Evolutionary conservation across 2,113 vertebrate species (phyloP), one percentile per base, ranked within the genome.

Genomic region (Sphaerodactylus townsendi): DNA sequence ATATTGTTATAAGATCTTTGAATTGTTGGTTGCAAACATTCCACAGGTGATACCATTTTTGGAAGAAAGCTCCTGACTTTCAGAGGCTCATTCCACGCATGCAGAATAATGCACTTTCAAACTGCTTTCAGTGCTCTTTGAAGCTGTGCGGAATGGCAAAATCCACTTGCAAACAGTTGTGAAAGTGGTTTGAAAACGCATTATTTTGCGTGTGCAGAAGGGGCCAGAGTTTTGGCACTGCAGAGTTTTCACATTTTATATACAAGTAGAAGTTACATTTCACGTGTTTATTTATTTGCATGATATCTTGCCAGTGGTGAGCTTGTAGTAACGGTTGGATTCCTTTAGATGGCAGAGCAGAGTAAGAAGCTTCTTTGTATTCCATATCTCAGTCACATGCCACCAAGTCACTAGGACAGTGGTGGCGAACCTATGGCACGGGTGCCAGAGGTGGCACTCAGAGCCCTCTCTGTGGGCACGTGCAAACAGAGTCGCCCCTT

Each of bases 261-360:
- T 33, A 68, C 21, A 33, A 68, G 30, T 79, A 35, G 19, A 21
- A 25, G 62, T 77, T 77, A 30, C 39, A 30, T 44, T 23, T 35
- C 30, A 53, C 53, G 53, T 8, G 7, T 68, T 68, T 68, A 68
- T 30, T 66, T 39, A 30, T 17, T 59, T 19, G 4, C 28, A 33
- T 64, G 19, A 39, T 30, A 15, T 46, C 21, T 46, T 33, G 28
- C 25, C 50, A 23, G 37, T 11, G 2, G n/a, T 59, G 46, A 50
- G 83, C 2, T 17, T 92, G 92, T 44, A 90, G 8, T 87, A 82
- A 66, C 56, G 56, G 2, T 3, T 66, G 46, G 25, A 30, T 85
- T 92, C 91, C 90, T 82, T 53, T 77, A 74, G 28, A 87, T 75
- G 91, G 90, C 88, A 46, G 6, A 79, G 56, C 66, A 89, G 79